phyloP scores from a whole-genome alignment of 2,113 vertebrate species.

The Pelodiscus sinensis region DNA sequence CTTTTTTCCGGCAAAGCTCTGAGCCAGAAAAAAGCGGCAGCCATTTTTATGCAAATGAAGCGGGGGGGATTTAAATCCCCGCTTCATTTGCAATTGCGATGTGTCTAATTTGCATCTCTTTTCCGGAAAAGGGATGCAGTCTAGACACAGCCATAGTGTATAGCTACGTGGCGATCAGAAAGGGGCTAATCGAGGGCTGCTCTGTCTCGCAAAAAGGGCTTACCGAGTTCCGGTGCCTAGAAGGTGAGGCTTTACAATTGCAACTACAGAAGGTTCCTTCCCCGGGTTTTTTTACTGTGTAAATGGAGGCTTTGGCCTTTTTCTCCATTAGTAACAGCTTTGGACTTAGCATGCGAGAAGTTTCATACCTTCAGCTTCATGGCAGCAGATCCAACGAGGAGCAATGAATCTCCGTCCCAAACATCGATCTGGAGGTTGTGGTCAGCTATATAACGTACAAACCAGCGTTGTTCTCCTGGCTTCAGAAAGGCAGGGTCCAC shows the following conservation, averaged over 20 bases:
- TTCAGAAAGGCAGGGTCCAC: constrained; percentile 84
- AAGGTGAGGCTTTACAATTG: accelerated
- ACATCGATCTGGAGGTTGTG: constrained; percentile 91
- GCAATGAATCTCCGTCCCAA: constrained; percentile 94
- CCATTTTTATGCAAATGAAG: too few species aligned
- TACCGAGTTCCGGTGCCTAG: not conserved
- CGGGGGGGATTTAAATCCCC: too few species aligned
- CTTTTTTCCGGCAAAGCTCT: too few species aligned
- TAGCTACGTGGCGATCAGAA: not conserved
- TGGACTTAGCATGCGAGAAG: accelerated
- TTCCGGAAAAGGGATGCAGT: too few species aligned
- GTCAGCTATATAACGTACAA: constrained; percentile 86
- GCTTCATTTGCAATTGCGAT: too few species aligned
- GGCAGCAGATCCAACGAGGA: constrained; percentile 89
- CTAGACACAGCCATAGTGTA: not conserved
- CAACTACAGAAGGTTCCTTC: not conserved
- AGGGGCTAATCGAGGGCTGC: not conserved
- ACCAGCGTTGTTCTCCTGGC: constrained; percentile 86
- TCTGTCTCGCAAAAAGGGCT: not conserved
- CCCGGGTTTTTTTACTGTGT: accelerated
- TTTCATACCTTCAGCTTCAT: constrained; percentile 87
- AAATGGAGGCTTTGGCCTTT: not conserved
- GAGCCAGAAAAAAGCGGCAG: too few species aligned
- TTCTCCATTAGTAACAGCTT: not conserved
- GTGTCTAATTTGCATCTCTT: too few species aligned